Conservation (phyloP, 1,140 invertebrate species). For the Drosophila trapezifrons region DNA sequence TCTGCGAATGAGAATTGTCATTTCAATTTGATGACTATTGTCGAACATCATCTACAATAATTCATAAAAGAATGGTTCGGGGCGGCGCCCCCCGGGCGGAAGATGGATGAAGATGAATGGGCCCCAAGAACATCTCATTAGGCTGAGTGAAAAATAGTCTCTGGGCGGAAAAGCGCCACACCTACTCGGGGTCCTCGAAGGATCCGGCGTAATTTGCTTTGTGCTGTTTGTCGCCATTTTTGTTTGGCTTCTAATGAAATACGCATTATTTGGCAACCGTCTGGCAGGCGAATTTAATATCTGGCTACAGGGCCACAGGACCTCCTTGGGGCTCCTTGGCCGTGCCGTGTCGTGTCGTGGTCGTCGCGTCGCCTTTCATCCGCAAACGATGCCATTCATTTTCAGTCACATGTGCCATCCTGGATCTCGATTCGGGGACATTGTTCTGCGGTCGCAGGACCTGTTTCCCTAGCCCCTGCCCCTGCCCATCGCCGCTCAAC, state of each 20-base stretch:
- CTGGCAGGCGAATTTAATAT: constrained; percentile 59
- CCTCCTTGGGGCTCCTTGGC: not conserved
- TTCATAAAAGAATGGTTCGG: constrained; percentile 29
- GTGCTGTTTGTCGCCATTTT: constrained; percentile 38
- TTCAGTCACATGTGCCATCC: constrained; percentile 49
- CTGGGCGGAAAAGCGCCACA: not conserved
- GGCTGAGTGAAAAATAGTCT: constrained; percentile 53
- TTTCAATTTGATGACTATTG: constrained; percentile 49
- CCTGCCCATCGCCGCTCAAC: constrained; percentile 6
- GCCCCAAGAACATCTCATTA: constrained; percentile 47
- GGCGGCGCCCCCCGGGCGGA: not conserved
- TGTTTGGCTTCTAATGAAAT: constrained; percentile 61
- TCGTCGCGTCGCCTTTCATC: constrained; percentile 37
- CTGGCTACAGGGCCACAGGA: constrained; percentile 8
- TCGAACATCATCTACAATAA: constrained; percentile 46
- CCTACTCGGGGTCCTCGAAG: constrained; percentile 3
- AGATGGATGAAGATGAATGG: constrained; percentile 53
- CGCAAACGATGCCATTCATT: constrained; percentile 67
- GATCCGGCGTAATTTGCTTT: constrained; percentile 15
- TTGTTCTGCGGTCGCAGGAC: constrained; percentile 31
- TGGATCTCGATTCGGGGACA: constrained; percentile 21
- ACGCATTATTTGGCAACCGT: constrained; percentile 59
- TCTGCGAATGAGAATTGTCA: constrained; percentile 14
- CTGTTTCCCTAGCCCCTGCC: constrained; percentile 20
- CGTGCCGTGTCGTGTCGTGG: not conserved